These are phyloP conservation scores for Paramisgurnus dabryanus DNA, from an alignment of 2,113 vertebrate species.

Conservation along the genomic window DNA sequence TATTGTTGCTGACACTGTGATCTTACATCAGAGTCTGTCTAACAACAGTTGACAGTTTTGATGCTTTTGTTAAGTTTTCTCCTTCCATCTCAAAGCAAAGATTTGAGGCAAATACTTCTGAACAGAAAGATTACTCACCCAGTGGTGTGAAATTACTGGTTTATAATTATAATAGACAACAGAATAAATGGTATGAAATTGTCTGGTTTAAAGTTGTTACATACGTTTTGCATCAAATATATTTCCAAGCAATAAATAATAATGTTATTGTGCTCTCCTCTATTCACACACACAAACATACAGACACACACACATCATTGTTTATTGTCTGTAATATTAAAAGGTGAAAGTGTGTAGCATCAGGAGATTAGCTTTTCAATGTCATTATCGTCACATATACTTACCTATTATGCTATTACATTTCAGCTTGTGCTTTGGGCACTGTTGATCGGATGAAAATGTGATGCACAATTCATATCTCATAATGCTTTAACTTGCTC, in stretches of 20 bases:
- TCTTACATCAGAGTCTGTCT: not conserved
- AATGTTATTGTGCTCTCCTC: too few species aligned
- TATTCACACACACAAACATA: too few species aligned
- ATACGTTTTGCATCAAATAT: not conserved
- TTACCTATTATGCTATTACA: not conserved
- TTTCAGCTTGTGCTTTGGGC: not conserved
- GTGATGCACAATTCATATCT: not conserved
- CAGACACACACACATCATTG: not conserved
- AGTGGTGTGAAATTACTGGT: not conserved
- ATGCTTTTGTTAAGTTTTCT: not conserved
- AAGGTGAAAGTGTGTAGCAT: not conserved
- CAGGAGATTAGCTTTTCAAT: constrained; percentile 17
- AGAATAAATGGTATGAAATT: not conserved
- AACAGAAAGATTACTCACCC: not conserved
- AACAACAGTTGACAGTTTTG: not conserved
- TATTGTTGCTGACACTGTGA: not conserved
- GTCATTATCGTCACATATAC: not conserved
- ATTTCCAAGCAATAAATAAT: not conserved
- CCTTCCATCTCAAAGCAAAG: not conserved
- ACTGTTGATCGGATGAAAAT: not conserved
- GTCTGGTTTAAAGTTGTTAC: not conserved
- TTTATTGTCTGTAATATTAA: not conserved
- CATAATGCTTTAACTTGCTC: not conserved
- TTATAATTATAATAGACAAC: not conserved
- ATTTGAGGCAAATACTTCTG: not conserved